Evolutionary conservation across 2,888 invertebrate species (phyloP).

Genomic region (Andricus curvator): DNA sequence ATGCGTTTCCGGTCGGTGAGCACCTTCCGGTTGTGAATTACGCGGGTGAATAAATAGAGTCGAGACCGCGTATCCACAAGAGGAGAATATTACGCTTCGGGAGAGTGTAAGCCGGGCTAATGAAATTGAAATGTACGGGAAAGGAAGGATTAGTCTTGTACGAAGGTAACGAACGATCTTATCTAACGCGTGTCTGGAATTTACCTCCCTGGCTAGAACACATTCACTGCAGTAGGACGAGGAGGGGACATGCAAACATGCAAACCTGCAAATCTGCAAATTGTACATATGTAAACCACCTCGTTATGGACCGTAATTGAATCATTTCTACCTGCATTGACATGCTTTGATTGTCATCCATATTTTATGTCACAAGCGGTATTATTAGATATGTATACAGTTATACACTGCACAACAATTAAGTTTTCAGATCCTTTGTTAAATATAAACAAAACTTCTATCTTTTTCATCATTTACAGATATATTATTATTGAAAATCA

Average conservation of each 20-base stretch:
- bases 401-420: neutral
- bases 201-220: constrained; percentile 37
- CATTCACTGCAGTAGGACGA: neutral
- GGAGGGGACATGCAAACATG: neutral
- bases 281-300: constrained; percentile 8
- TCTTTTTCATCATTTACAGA: too few species aligned
- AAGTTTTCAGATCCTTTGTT: neutral
- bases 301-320: neutral
- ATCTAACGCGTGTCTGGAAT: constrained; percentile 46
- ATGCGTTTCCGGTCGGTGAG: constrained; percentile 76
- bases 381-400: neutral
- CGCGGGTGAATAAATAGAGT: constrained; percentile 75
- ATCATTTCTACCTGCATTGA: neutral
- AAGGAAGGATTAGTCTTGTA: constrained; percentile 69
- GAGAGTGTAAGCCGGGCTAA: constrained; percentile 68
- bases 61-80: constrained; percentile 50
- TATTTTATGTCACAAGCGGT: neutral
- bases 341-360: neutral
- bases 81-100: constrained; percentile 59
- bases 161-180: constrained; percentile 46
- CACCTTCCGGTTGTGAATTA: constrained; percentile 77
- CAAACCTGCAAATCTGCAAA: constrained; percentile 7
- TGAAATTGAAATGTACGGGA: constrained; percentile 75
- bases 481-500: too few species aligned
- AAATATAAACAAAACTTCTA: too few species aligned